Conservation (phyloP, 2,113 vertebrate genomes). For the Alligator mississippiensis region DNA sequence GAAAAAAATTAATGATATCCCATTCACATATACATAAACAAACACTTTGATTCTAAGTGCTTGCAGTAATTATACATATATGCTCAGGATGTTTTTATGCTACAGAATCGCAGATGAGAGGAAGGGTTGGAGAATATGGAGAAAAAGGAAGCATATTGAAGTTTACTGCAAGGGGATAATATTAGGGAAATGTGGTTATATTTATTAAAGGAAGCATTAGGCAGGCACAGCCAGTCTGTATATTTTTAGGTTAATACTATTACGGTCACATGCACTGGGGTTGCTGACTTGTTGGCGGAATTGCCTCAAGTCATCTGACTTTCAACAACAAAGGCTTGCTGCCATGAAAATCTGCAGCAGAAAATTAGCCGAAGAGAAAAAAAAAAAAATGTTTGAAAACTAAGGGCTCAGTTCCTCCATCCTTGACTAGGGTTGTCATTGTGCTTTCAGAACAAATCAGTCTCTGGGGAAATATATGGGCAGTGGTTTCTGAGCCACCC, state of each 20-base stretch:
- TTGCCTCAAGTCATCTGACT: not conserved
- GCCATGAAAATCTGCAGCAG: not conserved
- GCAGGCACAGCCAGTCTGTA: not conserved
- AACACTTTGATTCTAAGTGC: not conserved
- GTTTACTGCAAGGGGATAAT: not conserved
- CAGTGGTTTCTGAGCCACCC: not conserved
- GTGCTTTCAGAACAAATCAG: not conserved
- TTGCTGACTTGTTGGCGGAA: not conserved
- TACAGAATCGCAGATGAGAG: too few species aligned
- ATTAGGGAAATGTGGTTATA: not conserved
- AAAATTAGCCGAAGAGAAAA: not conserved
- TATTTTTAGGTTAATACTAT: not conserved
- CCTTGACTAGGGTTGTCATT: not conserved
- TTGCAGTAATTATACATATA: not conserved
- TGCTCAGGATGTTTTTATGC: not conserved
- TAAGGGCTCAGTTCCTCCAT: not conserved
- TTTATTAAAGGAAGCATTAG: not conserved
- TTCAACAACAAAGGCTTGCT: not conserved
- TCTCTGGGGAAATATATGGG: not conserved
- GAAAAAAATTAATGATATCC: not conserved
- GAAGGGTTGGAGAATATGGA: not conserved
- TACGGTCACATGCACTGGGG: not conserved
- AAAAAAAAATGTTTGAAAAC: not conserved
- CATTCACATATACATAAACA: not conserved
- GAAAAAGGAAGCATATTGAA: not conserved